A percentile compares a stretch with the other conserved stretches of the same genome.
Conservation (phyloP, 2,113 vertebrate species). For the Oceanodroma tethys region DNA sequence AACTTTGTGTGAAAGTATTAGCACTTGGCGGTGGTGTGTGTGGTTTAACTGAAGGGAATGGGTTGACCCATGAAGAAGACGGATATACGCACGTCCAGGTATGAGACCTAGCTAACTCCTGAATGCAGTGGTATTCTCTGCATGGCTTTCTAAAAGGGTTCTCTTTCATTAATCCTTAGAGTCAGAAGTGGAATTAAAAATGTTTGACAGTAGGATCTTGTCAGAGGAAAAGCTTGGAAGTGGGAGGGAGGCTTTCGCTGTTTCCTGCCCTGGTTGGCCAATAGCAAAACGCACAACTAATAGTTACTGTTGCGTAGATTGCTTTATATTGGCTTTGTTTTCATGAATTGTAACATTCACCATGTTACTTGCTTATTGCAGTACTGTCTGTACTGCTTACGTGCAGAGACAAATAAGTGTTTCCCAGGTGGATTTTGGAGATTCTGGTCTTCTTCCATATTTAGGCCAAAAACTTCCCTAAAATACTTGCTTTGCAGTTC, state of each 20-base stretch:
- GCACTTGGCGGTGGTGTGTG: accelerated
- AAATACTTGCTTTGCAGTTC: neutral
- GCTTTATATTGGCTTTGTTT: neutral
- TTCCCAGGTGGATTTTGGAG: neutral
- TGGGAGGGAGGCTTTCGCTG: neutral
- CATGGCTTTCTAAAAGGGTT: accelerated
- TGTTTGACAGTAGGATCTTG: neutral
- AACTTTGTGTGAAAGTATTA: neutral
- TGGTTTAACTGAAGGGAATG: neutral
- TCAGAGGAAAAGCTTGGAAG: neutral
- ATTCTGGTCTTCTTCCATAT: neutral
- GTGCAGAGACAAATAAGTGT: neutral
- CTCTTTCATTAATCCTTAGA: neutral
- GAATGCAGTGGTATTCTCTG: no score
- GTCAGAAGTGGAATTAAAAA: neutral
- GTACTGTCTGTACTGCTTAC: neutral
- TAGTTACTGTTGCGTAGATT: neutral
- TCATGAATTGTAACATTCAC: neutral
- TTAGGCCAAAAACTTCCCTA: neutral
- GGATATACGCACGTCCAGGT: accelerated
- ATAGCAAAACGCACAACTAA: neutral
- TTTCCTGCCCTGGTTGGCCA: neutral
- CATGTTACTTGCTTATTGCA: neutral
- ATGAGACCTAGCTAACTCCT: neutral
- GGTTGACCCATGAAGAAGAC: neutral